Base-by-base conservation (phyloP, 1,140 invertebrate species). In the Drosophila grimshawi region DNA sequence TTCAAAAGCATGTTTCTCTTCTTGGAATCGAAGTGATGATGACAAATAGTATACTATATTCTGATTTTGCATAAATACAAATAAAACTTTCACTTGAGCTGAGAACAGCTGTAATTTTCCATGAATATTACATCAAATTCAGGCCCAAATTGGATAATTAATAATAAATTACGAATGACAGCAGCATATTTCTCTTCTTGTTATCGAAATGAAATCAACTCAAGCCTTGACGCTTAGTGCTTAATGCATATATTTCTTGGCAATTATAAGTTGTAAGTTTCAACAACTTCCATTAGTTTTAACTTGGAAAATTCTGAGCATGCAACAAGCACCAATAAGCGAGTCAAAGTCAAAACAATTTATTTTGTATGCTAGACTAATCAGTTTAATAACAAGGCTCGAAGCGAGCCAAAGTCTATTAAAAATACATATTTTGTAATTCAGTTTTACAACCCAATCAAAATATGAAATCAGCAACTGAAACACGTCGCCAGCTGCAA, bases 301-400 rank as follows among this genome's bases (percentile, higher is more conserved):
- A 7, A 32, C n/a, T 56, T 30, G 19, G 48, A 56, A 29, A 56
- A 63, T 57, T 70, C 59, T 39, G 29, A 41, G 2, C 60, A 57
- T 55, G 39, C 49, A 65, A 65, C 30, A 43, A n/a, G 1, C 33
- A 68, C 19, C 19, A 19, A 41, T 4, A 48, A 46, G 29, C 52
- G 10, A 57, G 35, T 71, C 70, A 73, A 73, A 72, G 70, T 72
- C 70, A 72, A 72, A 72, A 32, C 70, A 72, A 72, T 72, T 72
- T 72, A 39, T 45, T 32, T 5, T 33, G 8, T 19, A 29, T 56
- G 52, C 46, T 59, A 52, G 53, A 72, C 46, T 66, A 66, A 73
- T 73, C 70, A 39, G 35, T 56, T 68, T 62, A 68, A 74, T 68
- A 61, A 53, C 55, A 11, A 35, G 63, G 11, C 69, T 33, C 30